Evolutionary conservation across 2,888 invertebrate species (phyloP).

Genomic region (Aphodius sticticus): DNA sequence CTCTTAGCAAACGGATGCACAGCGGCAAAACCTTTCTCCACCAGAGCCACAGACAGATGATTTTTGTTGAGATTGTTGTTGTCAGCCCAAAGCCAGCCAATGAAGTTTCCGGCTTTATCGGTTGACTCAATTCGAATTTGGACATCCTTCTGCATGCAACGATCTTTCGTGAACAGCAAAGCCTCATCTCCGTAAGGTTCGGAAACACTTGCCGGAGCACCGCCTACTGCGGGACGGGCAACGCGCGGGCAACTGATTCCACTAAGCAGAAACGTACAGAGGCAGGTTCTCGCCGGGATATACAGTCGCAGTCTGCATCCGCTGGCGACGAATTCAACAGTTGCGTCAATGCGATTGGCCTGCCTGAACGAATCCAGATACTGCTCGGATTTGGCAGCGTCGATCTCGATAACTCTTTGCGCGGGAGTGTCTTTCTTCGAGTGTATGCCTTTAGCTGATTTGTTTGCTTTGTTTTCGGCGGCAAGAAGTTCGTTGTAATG

Average conservation of each 20-base stretch:
- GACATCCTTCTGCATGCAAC: conserved; percentile 91
- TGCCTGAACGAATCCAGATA: conserved; percentile 94
- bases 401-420: conserved; percentile 89
- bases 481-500: conserved; percentile 91
- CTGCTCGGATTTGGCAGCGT: conserved; percentile 85
- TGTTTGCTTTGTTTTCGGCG: conserved; percentile 92
- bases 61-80: conserved; percentile 68
- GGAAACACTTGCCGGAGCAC: conserved; percentile 73
- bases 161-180: conserved; percentile 85
- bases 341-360: conserved; percentile 87
- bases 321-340: conserved; percentile 98
- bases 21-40: conserved; percentile 90
- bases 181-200: conserved; percentile 97
- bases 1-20: conserved; percentile 85
- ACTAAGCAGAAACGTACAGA: conserved; percentile 91
- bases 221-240: conserved; percentile 75
- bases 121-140: conserved; percentile 87
- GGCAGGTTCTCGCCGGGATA: conserved; percentile 92
- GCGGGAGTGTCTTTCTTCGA: conserved; percentile 87
- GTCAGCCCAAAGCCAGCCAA: conserved; percentile 95
- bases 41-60: conserved; percentile 81
- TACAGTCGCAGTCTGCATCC: conserved; percentile 93
- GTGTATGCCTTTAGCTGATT: conserved; percentile 83
- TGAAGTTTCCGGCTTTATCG: conserved; percentile 98
- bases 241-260: conserved; percentile 87